A percentile compares a stretch with the other conserved stretches of the same genome.
Evolutionary conservation across 2,113 vertebrate species (phyloP).

Genomic region (Platichthys flesus): DNA sequence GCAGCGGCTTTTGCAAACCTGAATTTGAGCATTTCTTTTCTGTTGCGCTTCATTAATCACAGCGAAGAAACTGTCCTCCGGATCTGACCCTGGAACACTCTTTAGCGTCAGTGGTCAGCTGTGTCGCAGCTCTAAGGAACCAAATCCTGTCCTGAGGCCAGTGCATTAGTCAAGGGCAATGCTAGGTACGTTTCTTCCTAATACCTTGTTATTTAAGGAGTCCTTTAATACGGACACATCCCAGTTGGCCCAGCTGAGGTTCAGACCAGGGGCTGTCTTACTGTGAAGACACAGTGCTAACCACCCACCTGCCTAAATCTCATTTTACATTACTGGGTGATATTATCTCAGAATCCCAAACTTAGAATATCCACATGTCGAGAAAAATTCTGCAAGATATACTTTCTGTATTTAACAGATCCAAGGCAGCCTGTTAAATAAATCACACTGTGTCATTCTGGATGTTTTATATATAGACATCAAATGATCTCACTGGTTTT

Average conservation of each 20-base stretch:
- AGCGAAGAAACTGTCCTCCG: constrained; percentile 22
- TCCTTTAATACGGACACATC: not conserved
- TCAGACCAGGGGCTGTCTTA: not conserved
- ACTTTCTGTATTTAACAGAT: constrained; percentile 6
- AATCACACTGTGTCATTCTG: constrained; percentile 3
- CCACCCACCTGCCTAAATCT: not conserved
- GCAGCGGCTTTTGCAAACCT: constrained; percentile 6
- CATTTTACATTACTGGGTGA: not conserved
- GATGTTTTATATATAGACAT: constrained; percentile 14
- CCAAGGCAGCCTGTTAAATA: not conserved
- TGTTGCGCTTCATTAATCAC: constrained; percentile 25
- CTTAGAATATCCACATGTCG: not conserved
- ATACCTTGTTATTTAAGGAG: not conserved
- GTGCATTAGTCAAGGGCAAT: not conserved
- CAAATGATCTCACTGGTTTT: constrained; percentile 6
- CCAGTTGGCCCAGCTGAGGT: not conserved
- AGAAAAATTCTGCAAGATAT: not conserved
- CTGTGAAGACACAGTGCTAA: not conserved
- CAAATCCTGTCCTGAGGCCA: constrained; percentile 8
- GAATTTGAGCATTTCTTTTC: constrained; percentile 24
- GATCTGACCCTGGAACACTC: constrained; percentile 8
- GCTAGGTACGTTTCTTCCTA: not conserved
- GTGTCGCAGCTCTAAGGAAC: constrained; percentile 9
- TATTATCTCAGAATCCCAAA: not conserved
- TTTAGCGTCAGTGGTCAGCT: constrained; percentile 11